Base-by-base conservation (phyloP, 2,113 vertebrate genomes). In the Lampris megalopsis region DNA sequence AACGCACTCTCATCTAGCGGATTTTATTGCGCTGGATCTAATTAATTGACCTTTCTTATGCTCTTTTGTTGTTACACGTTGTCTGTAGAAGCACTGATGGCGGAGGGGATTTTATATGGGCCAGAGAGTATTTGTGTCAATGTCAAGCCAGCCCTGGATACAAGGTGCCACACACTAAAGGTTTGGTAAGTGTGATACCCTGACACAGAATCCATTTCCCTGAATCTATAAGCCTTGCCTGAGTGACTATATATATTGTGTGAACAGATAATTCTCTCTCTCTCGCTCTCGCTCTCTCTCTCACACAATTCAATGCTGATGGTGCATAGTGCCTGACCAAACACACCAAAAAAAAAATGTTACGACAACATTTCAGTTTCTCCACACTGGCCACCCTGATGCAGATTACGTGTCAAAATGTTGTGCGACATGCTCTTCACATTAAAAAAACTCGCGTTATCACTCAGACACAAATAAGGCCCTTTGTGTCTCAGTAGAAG, bases 211-310 rank as follows among this genome's bases (percentile, higher is more conserved):
- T 89, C 77, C 79, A 87, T 91, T 90, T 79, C 80, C 74, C 86
- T 81, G 83, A 86, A 92, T 90, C 89, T 86, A 86, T 89, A 90
- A 90, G 88, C 81, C 41, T 74, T 92, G 88, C 81, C 86, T 89
- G 82, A 90, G 82, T 86, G 83, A 88, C 71, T 87, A 57, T 90
- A 89, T 84, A 79, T 84, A 79, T 84, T 86, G 82, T 91, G 81
- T 84, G 81, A 91, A 80, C 84, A 90, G 90, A 92, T 89, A 87
- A 80, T 66, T 68, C 84, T 36, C 68, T 68, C 73, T 24, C 68
- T 60, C 69, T 63, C 71, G 13, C 52, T 13, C 61, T 73, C 48
- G 56, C 43, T 42, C 57, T 48, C 60, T 59, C 48, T 10, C 45
- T 49, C 35, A 52, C 74, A 59, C 84, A 87, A 82, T 83, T 72